Conservation (phyloP, 2,797 vertebrate species). For the Acrossocheilus fasciatus region DNA sequence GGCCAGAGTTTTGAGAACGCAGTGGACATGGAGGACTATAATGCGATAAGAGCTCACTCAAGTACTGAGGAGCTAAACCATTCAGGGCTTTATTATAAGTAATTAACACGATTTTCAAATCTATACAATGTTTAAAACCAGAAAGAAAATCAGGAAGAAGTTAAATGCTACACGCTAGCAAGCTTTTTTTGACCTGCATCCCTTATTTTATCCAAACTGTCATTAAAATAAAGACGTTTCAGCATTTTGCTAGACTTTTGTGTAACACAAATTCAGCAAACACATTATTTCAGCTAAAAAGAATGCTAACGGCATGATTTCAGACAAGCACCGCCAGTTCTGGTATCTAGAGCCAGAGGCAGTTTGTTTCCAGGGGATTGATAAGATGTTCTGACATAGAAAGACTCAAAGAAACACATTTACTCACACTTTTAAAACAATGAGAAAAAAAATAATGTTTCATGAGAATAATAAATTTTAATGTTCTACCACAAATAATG, state of each 20-base stretch:
- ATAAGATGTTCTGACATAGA: neutral
- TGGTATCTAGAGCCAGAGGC: neutral
- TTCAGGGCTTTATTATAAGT: too few relatives aligned
- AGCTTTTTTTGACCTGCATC: neutral
- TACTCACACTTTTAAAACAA: constrained; percentile 37
- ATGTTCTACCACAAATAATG: constrained; percentile 47
- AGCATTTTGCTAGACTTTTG: neutral
- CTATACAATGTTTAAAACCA: neutral
- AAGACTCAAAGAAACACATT: constrained; percentile 32
- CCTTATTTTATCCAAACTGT: neutral
- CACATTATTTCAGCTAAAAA: neutral
- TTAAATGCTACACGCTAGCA: neutral
- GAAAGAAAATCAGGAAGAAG: neutral
- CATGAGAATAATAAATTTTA: constrained; percentile 49
- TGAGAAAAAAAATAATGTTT: constrained; percentile 31
- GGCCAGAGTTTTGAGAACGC: too few relatives aligned
- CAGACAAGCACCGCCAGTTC: constrained; percentile 17
- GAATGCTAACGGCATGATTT: constrained; percentile 22
- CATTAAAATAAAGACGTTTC: neutral
- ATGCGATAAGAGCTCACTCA: too few relatives aligned
- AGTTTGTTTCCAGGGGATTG: constrained; percentile 10
- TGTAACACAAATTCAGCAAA: neutral
- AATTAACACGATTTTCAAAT: too few relatives aligned
- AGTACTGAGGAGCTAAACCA: too few relatives aligned
- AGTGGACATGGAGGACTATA: too few relatives aligned